Percentiles rank a stretch among this genome's conserved stretches.
Evolutionary conservation across 2,797 vertebrate species (phyloP).

Genomic region (Sphenodon punctatus): DNA sequence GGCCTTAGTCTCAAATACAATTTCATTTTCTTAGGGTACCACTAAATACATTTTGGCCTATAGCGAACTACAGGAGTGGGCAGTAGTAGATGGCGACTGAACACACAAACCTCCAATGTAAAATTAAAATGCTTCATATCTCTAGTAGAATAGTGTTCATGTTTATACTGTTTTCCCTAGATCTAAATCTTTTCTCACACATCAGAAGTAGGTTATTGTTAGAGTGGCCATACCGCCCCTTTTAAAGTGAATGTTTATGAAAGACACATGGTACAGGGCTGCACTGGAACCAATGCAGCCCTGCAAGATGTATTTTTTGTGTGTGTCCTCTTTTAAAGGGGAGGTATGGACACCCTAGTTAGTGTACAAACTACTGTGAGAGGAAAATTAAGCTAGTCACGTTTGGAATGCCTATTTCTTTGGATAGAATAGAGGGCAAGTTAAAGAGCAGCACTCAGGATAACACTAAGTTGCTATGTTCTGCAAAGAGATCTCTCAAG

Average conservation of each 20-base stretch:
- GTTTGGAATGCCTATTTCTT: neutral
- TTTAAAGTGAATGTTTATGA: too few relatives aligned
- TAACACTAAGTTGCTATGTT: neutral
- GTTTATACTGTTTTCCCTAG: neutral
- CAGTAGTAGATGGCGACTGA: neutral
- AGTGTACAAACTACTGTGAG: too few relatives aligned
- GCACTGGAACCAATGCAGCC: too few relatives aligned
- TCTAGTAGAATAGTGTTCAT: neutral
- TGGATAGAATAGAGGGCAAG: neutral
- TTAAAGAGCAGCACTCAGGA: neutral
- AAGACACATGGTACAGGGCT: too few relatives aligned
- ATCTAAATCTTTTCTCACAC: neutral
- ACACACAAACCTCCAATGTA: neutral
- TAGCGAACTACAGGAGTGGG: neutral
- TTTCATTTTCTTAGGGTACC: too few relatives aligned
- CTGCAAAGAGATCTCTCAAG: neutral
- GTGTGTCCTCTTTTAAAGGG: too few relatives aligned
- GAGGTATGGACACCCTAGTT: too few relatives aligned
- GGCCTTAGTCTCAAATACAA: too few relatives aligned
- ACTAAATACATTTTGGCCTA: too few relatives aligned
- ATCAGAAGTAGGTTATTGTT: neutral
- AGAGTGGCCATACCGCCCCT: too few relatives aligned
- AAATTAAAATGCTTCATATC: neutral
- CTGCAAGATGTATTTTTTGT: too few relatives aligned
- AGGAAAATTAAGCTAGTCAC: neutral